Conservation (phyloP, 2,113 vertebrate genomes). For the Thryonomys swinderianus region DNA sequence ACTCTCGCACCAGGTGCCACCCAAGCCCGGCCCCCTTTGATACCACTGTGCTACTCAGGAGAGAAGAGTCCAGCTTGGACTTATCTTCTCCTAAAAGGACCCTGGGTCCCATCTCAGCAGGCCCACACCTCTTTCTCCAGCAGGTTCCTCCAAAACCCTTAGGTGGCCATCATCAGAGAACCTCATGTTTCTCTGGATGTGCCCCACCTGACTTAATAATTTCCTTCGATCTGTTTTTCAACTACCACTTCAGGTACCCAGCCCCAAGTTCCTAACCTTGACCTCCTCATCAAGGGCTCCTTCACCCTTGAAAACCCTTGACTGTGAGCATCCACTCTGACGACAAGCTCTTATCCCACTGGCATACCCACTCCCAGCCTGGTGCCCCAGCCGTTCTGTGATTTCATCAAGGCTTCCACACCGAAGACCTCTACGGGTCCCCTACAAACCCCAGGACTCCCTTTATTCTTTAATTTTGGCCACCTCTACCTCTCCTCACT, state of each 20-base stretch:
- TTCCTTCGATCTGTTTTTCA: neutral
- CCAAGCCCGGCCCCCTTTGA: neutral
- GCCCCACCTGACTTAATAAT: neutral
- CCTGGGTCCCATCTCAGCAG: neutral
- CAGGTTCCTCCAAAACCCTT: neutral
- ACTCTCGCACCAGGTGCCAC: neutral
- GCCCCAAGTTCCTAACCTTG: neutral
- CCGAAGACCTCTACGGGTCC: neutral
- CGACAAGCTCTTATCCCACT: neutral
- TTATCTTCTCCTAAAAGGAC: neutral
- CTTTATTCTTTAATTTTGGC: neutral
- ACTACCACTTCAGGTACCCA: neutral
- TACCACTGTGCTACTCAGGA: neutral
- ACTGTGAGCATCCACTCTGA: neutral
- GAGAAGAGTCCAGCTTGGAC: neutral
- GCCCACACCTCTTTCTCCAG: neutral
- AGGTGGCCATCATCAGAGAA: fast-evolving
- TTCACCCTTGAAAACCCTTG: neutral
- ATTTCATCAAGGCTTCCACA: neutral
- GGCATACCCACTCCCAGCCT: neutral
- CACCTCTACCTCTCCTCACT: constrained; percentile 10
- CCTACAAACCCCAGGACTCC: too few relatives aligned
- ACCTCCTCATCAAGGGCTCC: neutral
- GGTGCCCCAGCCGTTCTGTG: neutral
- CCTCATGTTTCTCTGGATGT: neutral